Percentiles rank a stretch among this genome's conserved stretches.
Conservation (phyloP, 2,888 invertebrate genomes). For the Anorthoa munda region DNA sequence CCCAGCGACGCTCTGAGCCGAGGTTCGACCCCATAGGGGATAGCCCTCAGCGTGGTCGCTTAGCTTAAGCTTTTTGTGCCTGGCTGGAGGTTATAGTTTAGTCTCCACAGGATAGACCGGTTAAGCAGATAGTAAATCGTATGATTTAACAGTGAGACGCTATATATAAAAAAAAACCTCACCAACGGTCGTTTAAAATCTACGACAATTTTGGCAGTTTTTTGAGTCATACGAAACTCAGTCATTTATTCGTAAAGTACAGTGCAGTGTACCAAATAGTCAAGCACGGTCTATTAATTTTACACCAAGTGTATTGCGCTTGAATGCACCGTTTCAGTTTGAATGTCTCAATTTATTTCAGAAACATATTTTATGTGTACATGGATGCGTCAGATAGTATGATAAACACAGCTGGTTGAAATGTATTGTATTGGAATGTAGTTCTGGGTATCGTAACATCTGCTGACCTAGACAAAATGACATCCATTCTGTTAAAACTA, state of each 20-base stretch:
- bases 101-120: too few relatives aligned
- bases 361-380: constrained; percentile 3
- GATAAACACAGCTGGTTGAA: constrained; percentile 14
- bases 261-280: constrained; percentile 17
- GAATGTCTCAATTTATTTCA: constrained; percentile 45
- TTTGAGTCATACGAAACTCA: not conserved
- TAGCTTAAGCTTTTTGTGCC: too few relatives aligned
- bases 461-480: too few relatives aligned
- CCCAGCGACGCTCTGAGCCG: too few relatives aligned
- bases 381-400: not conserved
- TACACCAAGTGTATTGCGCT: constrained; percentile 30
- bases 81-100: too few relatives aligned
- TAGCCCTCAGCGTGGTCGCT: too few relatives aligned
- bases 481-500: too few relatives aligned
- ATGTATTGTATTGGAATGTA: not conserved
- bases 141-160: too few relatives aligned
- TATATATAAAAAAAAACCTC: too few relatives aligned
- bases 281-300: constrained; percentile 42
- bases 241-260: constrained; percentile 6
- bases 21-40: too few relatives aligned
- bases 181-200: not conserved
- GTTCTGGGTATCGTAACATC: too few relatives aligned
- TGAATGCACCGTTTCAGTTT: constrained; percentile 24
- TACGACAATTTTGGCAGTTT: not conserved
- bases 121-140: too few relatives aligned